Conservation (phyloP, 2,888 invertebrate species). For the Girardia tigrina region DNA sequence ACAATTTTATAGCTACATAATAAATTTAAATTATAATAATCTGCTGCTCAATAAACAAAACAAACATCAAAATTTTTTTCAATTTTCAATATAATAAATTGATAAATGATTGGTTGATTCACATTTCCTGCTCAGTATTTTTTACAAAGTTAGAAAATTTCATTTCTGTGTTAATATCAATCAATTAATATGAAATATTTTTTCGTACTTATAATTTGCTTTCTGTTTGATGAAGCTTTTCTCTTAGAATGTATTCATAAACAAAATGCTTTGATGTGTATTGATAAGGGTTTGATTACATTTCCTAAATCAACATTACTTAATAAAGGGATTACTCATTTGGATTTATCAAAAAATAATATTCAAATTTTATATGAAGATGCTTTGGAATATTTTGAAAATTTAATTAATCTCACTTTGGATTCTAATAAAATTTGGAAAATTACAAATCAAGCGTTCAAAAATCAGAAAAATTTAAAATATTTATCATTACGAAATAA, state of each 20-base stretch:
- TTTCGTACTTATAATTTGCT: background rate
- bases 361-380: slow-evolving; percentile 9
- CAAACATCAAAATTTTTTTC: no score
- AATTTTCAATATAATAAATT: no score
- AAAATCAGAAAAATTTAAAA: background rate
- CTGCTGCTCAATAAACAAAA: no score
- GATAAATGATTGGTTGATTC: background rate
- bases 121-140: background rate
- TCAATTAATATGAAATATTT: background rate
- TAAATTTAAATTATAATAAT: no score
- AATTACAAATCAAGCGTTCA: slow-evolving; percentile 7
- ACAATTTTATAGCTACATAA: no score
- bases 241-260: background rate
- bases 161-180: background rate
- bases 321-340: background rate
- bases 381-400: slow-evolving; percentile 2
- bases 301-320: background rate
- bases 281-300: background rate
- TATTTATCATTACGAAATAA: background rate
- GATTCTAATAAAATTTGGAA: slow-evolving; percentile 13
- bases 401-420: background rate
- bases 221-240: background rate
- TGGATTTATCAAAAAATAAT: slow-evolving; percentile 15
- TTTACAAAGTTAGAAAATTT: background rate
- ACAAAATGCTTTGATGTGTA: background rate